A percentile compares a stretch with the other conserved stretches of the same genome.
Conservation (phyloP, 2,113 vertebrate species). For the Percopsis transmontana region DNA sequence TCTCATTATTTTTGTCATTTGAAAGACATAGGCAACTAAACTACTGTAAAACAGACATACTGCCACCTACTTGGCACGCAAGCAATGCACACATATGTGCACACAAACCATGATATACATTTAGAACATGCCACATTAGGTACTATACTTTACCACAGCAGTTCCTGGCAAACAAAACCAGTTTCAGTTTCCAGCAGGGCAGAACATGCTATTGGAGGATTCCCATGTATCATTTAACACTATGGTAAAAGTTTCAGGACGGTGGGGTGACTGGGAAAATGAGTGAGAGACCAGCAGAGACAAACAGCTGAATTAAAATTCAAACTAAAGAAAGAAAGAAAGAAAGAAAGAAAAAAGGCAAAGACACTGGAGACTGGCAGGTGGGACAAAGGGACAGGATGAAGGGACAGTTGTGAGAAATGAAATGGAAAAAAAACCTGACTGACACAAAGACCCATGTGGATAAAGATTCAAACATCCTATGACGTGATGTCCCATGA, state of each 20-base stretch:
- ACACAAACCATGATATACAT: background rate
- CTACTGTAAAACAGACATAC: too few species aligned
- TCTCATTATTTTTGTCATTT: too few species aligned
- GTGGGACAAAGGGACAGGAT: constrained; percentile 46
- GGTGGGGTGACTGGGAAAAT: constrained; percentile 44
- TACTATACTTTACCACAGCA: constrained; percentile 25
- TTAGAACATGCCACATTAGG: constrained; percentile 5
- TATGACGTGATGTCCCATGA: constrained; percentile 13
- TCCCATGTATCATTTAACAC: constrained; percentile 71
- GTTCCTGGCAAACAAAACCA: constrained; percentile 33
- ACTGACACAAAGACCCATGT: constrained; percentile 60
- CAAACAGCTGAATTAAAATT: constrained; percentile 48
- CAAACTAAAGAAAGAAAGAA: constrained; percentile 24
- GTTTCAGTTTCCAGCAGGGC: constrained; percentile 34
- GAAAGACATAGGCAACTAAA: too few species aligned
- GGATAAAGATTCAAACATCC: constrained; percentile 31
- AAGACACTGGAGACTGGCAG: constrained; percentile 25
- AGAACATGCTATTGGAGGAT: constrained; percentile 62
- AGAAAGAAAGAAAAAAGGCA: constrained; percentile 8
- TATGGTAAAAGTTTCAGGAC: constrained; percentile 59
- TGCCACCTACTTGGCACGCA: too few species aligned
- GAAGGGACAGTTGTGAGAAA: constrained; percentile 54
- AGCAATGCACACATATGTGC: background rate
- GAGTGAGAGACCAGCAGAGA: constrained; percentile 33
- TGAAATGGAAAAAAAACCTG: constrained; percentile 58